Base-by-base conservation (phyloP, 2,888 invertebrate species). In the Dryadula phaetusa region DNA sequence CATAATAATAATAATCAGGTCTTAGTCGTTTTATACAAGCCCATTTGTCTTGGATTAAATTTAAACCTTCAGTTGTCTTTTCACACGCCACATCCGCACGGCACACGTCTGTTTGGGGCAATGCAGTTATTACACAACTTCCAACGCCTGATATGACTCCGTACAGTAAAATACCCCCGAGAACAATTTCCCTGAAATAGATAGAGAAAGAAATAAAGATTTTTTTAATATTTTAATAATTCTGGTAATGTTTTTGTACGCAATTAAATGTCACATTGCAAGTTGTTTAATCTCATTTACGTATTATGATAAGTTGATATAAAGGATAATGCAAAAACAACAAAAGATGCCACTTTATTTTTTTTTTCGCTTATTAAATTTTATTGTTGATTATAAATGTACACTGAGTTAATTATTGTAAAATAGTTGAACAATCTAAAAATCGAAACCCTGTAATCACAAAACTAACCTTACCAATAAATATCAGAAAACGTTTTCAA, bases 161-260 rank as follows among this genome's bases (percentile, higher is more conserved):
- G 20, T 18, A 20, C 18, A 66, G 16, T 4, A 54, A 56, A 28
- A 18, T 12, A 60, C 25, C 18, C 25, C 6, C 12, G 8, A 44
- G 37, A 12, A 66, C 7, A 46, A 46, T 56, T n/a, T 46, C 5
- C 37, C 62, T 66, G 54, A 20, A 66, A 66, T 62, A n/a, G 37
- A 37, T 8, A 34, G n/a, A 49, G 2, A 16, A 20, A 49, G n/a
- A 25, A 10, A 44, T 44, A 8, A 42, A 42, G 14, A 6, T 12
- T 20, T 20, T 20, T 14, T 46, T 22, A 22, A 20, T 0, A 22
- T 20, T 20, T 46, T 8, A 32, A 32, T 32, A 3, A 32, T 32
- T 32, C 32, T 32, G 32, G 6, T 7, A 32, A 32, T 32, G n/a
- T n/a, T n/a, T n/a, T n/a, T n/a, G 42, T 1, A 16, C 2, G 42